Conservation (phyloP, 1,140 invertebrate genomes). For the Physella acuta region DNA sequence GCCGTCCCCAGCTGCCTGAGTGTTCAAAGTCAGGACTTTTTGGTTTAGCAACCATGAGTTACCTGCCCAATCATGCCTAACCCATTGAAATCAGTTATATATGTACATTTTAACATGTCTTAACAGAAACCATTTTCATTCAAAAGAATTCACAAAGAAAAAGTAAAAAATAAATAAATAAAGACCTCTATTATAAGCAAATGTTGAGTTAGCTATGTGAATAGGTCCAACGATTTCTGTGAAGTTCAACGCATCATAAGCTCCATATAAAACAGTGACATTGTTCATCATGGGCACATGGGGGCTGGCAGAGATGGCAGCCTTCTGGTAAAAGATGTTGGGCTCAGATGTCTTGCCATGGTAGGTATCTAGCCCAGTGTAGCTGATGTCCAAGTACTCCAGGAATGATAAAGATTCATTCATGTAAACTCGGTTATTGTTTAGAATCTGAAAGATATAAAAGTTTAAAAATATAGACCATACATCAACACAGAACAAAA, state of each 20-base stretch:
- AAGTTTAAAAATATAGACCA: not conserved
- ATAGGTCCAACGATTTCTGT: conserved; percentile 81
- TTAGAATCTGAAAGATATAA: conserved; percentile 15
- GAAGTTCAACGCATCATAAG: conserved; percentile 89
- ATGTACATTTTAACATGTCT: too few relatives aligned
- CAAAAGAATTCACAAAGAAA: too few relatives aligned
- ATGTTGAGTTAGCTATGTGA: conserved; percentile 76
- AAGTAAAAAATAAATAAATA: too few relatives aligned
- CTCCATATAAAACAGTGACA: conserved; percentile 79
- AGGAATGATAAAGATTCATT: conserved; percentile 76
- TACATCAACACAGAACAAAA: not conserved
- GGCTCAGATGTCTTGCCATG: conserved; percentile 30
- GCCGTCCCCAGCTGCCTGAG: too few relatives aligned
- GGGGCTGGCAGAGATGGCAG: conserved; percentile 83
- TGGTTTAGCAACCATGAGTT: too few relatives aligned
- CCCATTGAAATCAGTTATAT: too few relatives aligned
- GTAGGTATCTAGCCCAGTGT: conserved; percentile 70
- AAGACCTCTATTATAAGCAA: conserved; percentile 82
- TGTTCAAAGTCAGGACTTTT: too few relatives aligned
- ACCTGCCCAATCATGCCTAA: too few relatives aligned
- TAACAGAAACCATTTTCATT: too few relatives aligned
- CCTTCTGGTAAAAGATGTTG: conserved; percentile 76
- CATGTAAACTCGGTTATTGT: conserved; percentile 46
- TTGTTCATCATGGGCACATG: conserved; percentile 82
- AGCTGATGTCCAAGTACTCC: conserved; percentile 75